Conservation (phyloP, 2,888 invertebrate species). For the Melanargia galathea region DNA sequence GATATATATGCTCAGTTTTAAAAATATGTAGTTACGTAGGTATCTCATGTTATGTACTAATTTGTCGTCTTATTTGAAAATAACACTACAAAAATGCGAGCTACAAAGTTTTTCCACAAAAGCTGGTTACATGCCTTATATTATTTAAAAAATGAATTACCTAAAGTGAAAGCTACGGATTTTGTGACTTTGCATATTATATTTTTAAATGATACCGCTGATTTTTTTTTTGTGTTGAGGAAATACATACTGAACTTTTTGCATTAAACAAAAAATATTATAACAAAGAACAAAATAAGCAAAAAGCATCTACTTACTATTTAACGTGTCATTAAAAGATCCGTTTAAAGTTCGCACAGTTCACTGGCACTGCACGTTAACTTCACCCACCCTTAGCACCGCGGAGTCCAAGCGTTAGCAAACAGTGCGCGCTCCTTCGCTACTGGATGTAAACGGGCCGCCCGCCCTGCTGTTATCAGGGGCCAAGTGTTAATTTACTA, state of each 20-base stretch:
- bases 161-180: too few relatives aligned
- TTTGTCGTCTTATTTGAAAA: too few relatives aligned
- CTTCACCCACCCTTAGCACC: slow-evolving; percentile 16
- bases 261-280: too few relatives aligned
- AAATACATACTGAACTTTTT: not conserved
- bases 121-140: too few relatives aligned
- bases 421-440: slow-evolving; percentile 56
- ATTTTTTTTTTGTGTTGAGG: not conserved
- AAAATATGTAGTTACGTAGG: not conserved
- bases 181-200: too few relatives aligned
- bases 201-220: not conserved
- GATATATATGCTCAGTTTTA: not conserved
- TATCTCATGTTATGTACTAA: too few relatives aligned
- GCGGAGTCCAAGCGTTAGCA: slow-evolving; percentile 50
- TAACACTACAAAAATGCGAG: too few relatives aligned
- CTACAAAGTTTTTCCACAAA: too few relatives aligned
- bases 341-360: slow-evolving; percentile 36
- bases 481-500: slow-evolving; percentile 42
- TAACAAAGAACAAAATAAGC: not conserved
- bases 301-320: slow-evolving; percentile 23
- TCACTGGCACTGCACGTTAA: slow-evolving; percentile 36
- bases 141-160: too few relatives aligned
- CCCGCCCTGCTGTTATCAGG: slow-evolving; percentile 74
- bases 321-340: slow-evolving; percentile 27
- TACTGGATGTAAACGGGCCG: slow-evolving; percentile 58